Evolutionary conservation across 2,888 invertebrate species (phyloP), one percentile per base, ranked within the genome.

Genomic region (Chloromyia formosa): DNA sequence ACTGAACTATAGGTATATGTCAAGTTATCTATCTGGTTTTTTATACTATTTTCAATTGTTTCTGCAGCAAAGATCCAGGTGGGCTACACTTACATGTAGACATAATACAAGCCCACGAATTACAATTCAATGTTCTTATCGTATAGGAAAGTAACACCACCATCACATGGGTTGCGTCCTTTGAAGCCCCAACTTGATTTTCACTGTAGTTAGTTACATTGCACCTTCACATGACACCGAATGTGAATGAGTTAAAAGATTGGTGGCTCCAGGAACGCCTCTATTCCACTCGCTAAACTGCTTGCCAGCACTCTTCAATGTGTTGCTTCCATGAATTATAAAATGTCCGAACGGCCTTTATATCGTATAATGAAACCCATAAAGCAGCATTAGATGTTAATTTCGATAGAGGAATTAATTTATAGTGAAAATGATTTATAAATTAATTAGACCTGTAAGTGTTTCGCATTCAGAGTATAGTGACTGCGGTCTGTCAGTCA

Each of bases 351-450:
- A 20, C 71, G 58, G 56, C 58, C 58, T 40, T 20, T 18, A 42
- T 27, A 35, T 56, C 56, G 71, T 71, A 40, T 14, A 35, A n/a
- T 71, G 45, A 49, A 12, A 42, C 9, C 62, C 72, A 66, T 76
- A 76, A 76, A 74, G 56, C 72, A 74, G 76, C 71, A 74, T 73
- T 66, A 72, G 76, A 76, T 76, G 56, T 74, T 27, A 23, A 49
- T 22, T 4, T 23, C 56, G 76, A 76, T 76, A 76, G 72, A n/a
- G 58, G 66, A 76, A 76, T 76, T 76, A 76, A 76, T 76, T 76
- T 76, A 76, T 76, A 74, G 74, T 66, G 58, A 74, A 76, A 74
- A 74, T 76, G 76, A 76, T 76, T 76, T 76, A 76, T 76, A 74
- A 76, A 74, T 76, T 76, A 76, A 76, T 76, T 76, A 76, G 60